phyloP scores from a whole-genome alignment of 2,113 vertebrate species.

The Seriola aureovittata region DNA sequence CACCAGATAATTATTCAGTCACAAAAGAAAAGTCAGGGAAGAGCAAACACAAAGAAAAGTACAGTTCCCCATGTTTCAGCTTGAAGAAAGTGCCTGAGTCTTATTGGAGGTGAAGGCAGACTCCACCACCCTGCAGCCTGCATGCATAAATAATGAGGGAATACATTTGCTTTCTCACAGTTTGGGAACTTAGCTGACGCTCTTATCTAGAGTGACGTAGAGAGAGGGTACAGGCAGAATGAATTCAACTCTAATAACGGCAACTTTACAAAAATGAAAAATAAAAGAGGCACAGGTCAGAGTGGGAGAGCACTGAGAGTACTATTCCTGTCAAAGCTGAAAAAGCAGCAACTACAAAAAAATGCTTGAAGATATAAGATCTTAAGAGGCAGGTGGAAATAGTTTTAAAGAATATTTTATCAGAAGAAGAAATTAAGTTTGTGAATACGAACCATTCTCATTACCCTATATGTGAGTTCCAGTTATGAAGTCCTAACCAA shows the following conservation, averaged over 20 bases:
- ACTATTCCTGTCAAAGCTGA: neutral
- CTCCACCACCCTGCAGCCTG: conserved; percentile 47
- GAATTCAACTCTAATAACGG: neutral
- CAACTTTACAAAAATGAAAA: neutral
- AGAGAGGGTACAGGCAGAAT: neutral
- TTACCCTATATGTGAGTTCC: no score
- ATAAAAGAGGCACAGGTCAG: neutral
- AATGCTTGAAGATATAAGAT: no score
- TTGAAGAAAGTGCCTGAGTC: conserved; percentile 42
- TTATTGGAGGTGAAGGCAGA: conserved; percentile 52
- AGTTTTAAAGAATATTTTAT: no score
- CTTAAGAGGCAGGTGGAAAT: no score
- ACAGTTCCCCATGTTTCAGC: conserved; percentile 38
- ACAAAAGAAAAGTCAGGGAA: neutral
- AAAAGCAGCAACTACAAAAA: no score
- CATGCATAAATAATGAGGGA: conserved; percentile 57
- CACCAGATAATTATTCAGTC: neutral
- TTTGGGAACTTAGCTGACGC: conserved; percentile 30
- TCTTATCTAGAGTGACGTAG: conserved; percentile 14
- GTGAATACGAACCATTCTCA: no score
- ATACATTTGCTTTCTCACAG: conserved; percentile 46
- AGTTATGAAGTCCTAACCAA: no score
- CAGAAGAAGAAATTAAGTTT: no score
- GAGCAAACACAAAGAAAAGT: conserved; percentile 15
- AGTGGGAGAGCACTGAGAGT: neutral